Base-by-base conservation (phyloP, 2,888 invertebrate species). In the Conops quadrifasciatus region DNA sequence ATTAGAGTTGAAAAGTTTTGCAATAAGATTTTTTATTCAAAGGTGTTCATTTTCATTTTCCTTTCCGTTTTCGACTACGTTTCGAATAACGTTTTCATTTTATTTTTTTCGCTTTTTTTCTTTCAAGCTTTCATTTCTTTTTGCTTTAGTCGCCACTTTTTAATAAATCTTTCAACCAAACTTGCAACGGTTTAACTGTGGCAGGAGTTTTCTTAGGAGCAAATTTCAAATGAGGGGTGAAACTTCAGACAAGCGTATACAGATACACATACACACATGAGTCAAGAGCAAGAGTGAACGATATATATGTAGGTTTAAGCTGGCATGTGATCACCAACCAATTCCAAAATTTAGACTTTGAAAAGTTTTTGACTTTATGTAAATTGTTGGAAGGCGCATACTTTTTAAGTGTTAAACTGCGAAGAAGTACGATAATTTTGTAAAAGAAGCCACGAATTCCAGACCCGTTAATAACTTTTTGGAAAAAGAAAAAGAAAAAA, bases 321-420 rank as follows among this genome's bases (percentile, higher is more conserved):
- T n/a, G n/a, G n/a, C n/a, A n/a, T n/a, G n/a, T n/a, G n/a, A n/a
- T n/a, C n/a, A n/a, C n/a, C 36, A 4, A 36, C 9, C 9, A 9
- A 9, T 9, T 36, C 36, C 36, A 36, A 36, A 36, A 36, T 36
- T 7, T 36, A 36, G 36, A 36, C 4, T 36, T 9, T 24, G 24
- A 56, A 9, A 56, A 56, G 15, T 26, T 24, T 24, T 56, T 56
- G 15, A 56, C 15, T 24, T 56, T 56, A 56, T 56, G 56, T 26
- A 56, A 56, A 56, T 56, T 24, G 21, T 56, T 56, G 15, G 24
- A 24, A 26, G 15, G 56, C 26, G 56, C 56, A 56, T 56, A 56
- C 15, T 56, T 56, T n/a, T 36, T 36, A 36, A 36, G 36, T 36
- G 36, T 36, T 36, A 36, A 36, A 36, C 36, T 36, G 4, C 36